These are phyloP conservation scores for Panagrolaimus sp. DNA, from an alignment of 1,140 invertebrate genomes.

Conservation along the genomic window DNA sequence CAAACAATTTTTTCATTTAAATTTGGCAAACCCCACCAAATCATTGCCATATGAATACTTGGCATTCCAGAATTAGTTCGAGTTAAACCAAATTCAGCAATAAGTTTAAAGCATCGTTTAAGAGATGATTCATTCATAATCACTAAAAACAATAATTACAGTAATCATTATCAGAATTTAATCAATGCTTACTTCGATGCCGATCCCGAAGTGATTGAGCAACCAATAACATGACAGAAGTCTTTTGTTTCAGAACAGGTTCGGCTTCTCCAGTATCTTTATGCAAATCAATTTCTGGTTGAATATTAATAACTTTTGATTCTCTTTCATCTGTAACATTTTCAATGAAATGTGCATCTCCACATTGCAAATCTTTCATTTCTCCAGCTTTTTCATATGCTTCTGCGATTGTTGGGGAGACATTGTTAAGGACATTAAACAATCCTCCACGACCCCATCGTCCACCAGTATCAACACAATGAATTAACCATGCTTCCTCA, in stretches of 20 bases:
- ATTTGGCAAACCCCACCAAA: conserved; percentile 30
- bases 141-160: conserved; percentile 13
- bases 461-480: conserved; percentile 27
- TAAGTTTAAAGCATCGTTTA: conserved; percentile 26
- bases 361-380: conserved; percentile 30
- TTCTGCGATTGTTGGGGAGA: conserved; percentile 10
- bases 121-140: conserved; percentile 16
- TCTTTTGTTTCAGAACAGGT: not conserved
- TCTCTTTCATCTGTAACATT: conserved; percentile 22
- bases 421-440: conserved; percentile 19
- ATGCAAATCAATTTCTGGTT: not conserved
- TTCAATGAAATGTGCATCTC: conserved; percentile 32
- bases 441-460: conserved; percentile 30
- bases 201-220: conserved; percentile 23
- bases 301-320: not conserved
- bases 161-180: too few species aligned
- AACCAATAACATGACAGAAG: conserved; percentile 29
- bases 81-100: conserved; percentile 19
- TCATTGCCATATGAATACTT: conserved; percentile 27
- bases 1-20: conserved; percentile 20
- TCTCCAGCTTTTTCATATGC: conserved; percentile 23
- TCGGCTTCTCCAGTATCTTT: not conserved
- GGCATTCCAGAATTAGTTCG: not conserved
- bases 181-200: conserved; percentile 17
- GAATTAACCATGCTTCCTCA: conserved; percentile 25